These are phyloP conservation scores for Drepana arcuata DNA, from an alignment of 1,140 invertebrate species.

Conservation along the genomic window DNA sequence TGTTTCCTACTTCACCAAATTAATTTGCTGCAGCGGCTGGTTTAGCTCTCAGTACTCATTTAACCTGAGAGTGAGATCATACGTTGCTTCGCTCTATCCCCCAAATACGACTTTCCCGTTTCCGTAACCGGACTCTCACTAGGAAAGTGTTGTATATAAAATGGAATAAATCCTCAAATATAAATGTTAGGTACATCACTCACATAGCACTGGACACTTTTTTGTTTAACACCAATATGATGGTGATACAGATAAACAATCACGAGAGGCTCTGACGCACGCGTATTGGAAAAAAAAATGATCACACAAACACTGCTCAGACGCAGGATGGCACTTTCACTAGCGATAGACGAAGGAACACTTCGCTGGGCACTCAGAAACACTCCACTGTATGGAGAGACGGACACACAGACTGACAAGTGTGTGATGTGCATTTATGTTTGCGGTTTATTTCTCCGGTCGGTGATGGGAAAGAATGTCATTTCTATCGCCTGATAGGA, in stretches of 20 bases:
- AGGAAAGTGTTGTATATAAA: slow-evolving; percentile 40
- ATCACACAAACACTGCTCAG: slow-evolving; percentile 57
- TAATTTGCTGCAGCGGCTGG: slow-evolving; percentile 19
- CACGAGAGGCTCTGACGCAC: slow-evolving; percentile 49
- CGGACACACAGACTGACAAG: slow-evolving; percentile 36
- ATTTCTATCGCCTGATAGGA: slow-evolving; percentile 83
- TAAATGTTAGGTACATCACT: slow-evolving; percentile 66
- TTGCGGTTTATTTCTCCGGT: slow-evolving; percentile 66
- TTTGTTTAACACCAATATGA: slow-evolving; percentile 41
- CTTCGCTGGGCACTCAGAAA: slow-evolving; percentile 31
- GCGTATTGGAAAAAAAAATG: slow-evolving; percentile 41
- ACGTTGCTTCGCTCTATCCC: slow-evolving; percentile 47
- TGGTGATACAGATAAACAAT: slow-evolving; percentile 18
- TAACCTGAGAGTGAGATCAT: background rate
- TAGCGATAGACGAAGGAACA: slow-evolving; percentile 37
- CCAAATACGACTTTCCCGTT: slow-evolving; percentile 67
- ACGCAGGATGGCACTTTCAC: slow-evolving; percentile 64
- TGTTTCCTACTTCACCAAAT: slow-evolving; percentile 12
- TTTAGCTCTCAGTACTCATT: too few species aligned
- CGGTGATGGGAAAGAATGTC: slow-evolving; percentile 73
- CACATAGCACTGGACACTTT: slow-evolving; percentile 58
- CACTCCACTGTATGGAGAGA: slow-evolving; percentile 7
- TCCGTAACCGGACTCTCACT: slow-evolving; percentile 57
- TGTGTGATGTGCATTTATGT: slow-evolving; percentile 61
- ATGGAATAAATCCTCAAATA: slow-evolving; percentile 61